Conservation (phyloP, 2,113 vertebrate species). For the Amphiprion ocellaris region DNA sequence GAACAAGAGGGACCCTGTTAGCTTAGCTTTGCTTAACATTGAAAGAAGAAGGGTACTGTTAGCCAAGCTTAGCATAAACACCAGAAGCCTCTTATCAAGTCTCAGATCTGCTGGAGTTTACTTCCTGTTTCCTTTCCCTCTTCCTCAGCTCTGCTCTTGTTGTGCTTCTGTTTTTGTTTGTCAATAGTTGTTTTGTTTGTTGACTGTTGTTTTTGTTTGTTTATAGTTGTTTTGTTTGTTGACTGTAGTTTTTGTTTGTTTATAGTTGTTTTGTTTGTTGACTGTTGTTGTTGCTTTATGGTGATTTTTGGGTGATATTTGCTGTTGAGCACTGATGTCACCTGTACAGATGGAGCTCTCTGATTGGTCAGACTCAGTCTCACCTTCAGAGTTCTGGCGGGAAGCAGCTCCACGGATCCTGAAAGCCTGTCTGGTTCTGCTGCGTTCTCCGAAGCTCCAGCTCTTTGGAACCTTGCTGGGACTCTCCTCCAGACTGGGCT, state of each 20-base stretch:
- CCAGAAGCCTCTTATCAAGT: too few species aligned
- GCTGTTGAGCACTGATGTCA: not conserved
- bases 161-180: too few species aligned
- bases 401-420: slow-evolving; percentile 93
- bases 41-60: too few species aligned
- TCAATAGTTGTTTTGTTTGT: not conserved
- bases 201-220: too few species aligned
- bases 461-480: slow-evolving; percentile 97
- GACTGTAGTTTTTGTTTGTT: not conserved
- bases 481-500: slow-evolving; percentile 94
- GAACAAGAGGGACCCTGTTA: too few species aligned
- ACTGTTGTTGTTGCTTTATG: not conserved
- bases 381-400: slow-evolving; percentile 97
- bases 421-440: slow-evolving; percentile 92
- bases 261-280: not conserved
- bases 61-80: too few species aligned
- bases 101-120: not conserved
- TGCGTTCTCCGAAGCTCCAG: slow-evolving; percentile 95
- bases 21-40: too few species aligned
- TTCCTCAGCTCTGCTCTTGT: not conserved
- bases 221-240: not conserved
- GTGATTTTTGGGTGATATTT: too few species aligned
- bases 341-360: too few species aligned
- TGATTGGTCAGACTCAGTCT: not conserved
- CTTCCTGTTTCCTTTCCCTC: not conserved